Evolutionary conservation across 2,888 invertebrate species (phyloP), one percentile per base, ranked within the genome.

Genomic region (Caenorhabditis sinica): DNA sequence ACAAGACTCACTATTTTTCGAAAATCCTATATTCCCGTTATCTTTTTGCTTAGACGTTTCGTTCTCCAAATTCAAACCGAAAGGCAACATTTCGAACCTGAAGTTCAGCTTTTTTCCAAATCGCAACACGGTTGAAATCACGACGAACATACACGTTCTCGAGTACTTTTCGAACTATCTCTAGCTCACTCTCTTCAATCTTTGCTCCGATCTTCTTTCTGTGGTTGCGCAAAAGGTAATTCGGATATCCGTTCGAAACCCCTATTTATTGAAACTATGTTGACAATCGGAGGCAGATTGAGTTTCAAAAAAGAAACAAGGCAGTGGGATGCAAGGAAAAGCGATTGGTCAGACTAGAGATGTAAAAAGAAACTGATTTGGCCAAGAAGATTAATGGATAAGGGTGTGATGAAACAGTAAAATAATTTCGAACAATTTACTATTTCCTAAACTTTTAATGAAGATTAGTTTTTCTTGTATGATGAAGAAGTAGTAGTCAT

Each of bases 91-190:
- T 40, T 63, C 20, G 43, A 36, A 20, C 28, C 58, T 17, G 6
- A 28, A 58, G 33, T 33, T 2, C 45, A 45, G 0, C 58, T 58
- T 25, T 25, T 30, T 30, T n/a, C 45, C 36, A 23, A 51, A 33
- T 15, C 15, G 58, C 11, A 66, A 53, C 63, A 51, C 53, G 63
- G 63, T 2, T 28, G 11, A 40, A 75, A 69, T 77, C 77, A 77
- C 69, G 77, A 69, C 51, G 17, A 69, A 56, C 69, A 56, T 69
- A 76, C 68, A 68, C 5, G 28, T 36, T 76, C 68, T 76, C 76
- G 40, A 77, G 77, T 69, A 63, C 51, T 33, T 60, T 58, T 17
- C 30, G 30, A 56, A 56, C 56, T 36, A 60, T 68, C 69, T 30
- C 51, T 68, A 40, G 49, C 45, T 76, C 20, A 28, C 33, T 36